A percentile compares a stretch with the other conserved stretches of the same genome.
Evolutionary conservation across 2,113 vertebrate genomes (phyloP).

Genomic region (Microtus ochrogaster): DNA sequence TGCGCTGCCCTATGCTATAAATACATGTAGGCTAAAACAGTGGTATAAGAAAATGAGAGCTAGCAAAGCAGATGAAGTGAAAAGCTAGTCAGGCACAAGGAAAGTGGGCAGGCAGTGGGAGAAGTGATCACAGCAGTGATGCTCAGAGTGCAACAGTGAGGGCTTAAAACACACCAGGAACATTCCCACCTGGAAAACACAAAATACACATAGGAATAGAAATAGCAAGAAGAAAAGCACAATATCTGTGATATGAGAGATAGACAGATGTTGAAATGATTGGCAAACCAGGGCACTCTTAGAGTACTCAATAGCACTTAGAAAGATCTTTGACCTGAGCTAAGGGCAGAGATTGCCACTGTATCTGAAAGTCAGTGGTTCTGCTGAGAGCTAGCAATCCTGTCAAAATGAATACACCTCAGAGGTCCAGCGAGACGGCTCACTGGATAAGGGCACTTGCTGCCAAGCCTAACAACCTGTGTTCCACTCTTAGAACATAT

Average conservation of each 20-base stretch:
- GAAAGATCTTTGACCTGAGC: background rate
- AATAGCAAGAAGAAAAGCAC: slow-evolving; percentile 42
- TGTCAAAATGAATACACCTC: background rate
- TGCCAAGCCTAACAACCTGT: background rate
- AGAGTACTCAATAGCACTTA: background rate
- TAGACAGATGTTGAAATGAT: background rate
- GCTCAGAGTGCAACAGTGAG: background rate
- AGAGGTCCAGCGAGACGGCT: background rate
- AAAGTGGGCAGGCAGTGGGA: background rate
- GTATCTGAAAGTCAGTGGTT: background rate
- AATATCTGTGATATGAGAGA: background rate
- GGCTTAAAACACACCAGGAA: background rate
- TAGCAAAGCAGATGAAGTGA: slow-evolving; percentile 38
- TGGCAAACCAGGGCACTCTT: background rate
- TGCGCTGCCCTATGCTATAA: background rate
- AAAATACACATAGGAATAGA: background rate
- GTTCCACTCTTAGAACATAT: background rate
- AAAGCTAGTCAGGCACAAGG: background rate
- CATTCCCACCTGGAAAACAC: slow-evolving; percentile 47
- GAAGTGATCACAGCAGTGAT: background rate
- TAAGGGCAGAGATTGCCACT: background rate
- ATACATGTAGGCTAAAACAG: background rate
- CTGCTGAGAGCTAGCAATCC: background rate
- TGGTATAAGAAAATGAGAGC: background rate
- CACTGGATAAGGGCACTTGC: background rate